A percentile compares a stretch with the other conserved stretches of the same genome.
Evolutionary conservation across 2,888 invertebrate species (phyloP).

Genomic region (Yponomeuta cagnagella): DNA sequence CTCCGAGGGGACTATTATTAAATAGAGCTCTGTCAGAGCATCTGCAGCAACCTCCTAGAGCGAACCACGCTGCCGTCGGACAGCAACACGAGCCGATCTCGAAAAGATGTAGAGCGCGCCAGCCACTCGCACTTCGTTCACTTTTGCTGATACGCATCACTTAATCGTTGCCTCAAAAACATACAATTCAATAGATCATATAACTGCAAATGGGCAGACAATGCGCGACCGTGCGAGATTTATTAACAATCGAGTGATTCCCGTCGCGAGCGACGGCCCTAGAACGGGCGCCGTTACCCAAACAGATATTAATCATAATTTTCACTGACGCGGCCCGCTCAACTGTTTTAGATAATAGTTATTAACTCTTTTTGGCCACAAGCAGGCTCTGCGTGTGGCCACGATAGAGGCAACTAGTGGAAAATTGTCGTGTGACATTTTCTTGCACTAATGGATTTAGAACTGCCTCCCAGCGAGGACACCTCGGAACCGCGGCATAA

Average conservation of each 20-base stretch:
- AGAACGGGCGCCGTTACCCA: conserved; percentile 58
- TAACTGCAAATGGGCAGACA: conserved; percentile 29
- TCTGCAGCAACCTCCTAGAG: conserved; percentile 39
- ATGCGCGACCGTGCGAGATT: conserved; percentile 34
- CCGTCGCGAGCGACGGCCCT: conserved; percentile 34
- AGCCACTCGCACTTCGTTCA: not conserved
- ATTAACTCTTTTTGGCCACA: conserved; percentile 63
- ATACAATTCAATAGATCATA: conserved; percentile 43
- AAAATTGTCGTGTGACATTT: conserved; percentile 70
- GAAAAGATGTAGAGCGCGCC: not conserved
- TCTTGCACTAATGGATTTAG: conserved; percentile 67
- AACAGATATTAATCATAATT: conserved; percentile 76
- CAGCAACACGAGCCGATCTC: not conserved
- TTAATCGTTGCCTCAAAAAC: conserved; percentile 7
- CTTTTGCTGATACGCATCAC: conserved; percentile 29
- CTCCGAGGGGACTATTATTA: conserved; percentile 62
- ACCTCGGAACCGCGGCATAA: conserved; percentile 65
- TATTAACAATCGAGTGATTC: conserved; percentile 32
- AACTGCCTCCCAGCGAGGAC: conserved; percentile 52
- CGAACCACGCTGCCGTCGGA: conserved; percentile 14
- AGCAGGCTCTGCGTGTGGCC: conserved; percentile 64
- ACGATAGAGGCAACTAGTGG: conserved; percentile 54
- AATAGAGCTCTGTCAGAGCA: conserved; percentile 60
- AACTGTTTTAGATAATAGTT: conserved; percentile 68
- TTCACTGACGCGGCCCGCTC: conserved; percentile 65